phyloP scores from a whole-genome alignment of 2,113 vertebrate genomes.

The Ramphastos sulfuratus region DNA sequence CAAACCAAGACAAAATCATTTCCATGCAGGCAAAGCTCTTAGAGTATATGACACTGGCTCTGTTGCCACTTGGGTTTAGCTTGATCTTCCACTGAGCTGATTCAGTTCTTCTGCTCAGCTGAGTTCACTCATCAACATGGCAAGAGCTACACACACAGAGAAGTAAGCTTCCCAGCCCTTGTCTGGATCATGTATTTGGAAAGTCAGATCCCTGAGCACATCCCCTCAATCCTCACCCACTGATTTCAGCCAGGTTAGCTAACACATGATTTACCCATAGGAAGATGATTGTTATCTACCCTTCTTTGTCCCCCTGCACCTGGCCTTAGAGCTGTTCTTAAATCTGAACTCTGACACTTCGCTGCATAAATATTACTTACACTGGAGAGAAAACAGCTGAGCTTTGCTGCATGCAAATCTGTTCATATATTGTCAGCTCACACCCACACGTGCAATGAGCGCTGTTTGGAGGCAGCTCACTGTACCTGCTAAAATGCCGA shows the following conservation, averaged over 20 bases:
- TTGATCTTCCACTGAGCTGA: slow-evolving; percentile 23
- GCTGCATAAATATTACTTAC: background rate
- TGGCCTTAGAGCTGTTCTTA: background rate
- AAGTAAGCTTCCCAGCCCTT: background rate
- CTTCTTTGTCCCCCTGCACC: background rate
- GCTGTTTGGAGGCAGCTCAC: background rate
- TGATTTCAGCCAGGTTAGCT: background rate
- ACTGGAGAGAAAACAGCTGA: background rate
- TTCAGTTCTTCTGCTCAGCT: slow-evolving; percentile 29
- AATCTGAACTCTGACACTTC: background rate
- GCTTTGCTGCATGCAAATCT: background rate
- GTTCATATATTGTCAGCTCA: background rate
- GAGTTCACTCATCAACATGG: background rate
- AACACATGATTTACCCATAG: background rate
- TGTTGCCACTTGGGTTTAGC: slow-evolving; percentile 2
- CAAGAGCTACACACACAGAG: background rate
- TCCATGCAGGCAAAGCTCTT: background rate
- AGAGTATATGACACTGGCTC: background rate
- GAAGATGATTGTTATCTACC: background rate
- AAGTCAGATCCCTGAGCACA: background rate
- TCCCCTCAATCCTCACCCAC: background rate
- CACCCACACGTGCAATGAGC: accelerated
- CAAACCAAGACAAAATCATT: slow-evolving; percentile 9
- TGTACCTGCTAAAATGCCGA: background rate
- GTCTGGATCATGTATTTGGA: background rate